These are phyloP conservation scores for Epinotia ramella DNA, from an alignment of 2,888 invertebrate genomes.

Conservation along the genomic window DNA sequence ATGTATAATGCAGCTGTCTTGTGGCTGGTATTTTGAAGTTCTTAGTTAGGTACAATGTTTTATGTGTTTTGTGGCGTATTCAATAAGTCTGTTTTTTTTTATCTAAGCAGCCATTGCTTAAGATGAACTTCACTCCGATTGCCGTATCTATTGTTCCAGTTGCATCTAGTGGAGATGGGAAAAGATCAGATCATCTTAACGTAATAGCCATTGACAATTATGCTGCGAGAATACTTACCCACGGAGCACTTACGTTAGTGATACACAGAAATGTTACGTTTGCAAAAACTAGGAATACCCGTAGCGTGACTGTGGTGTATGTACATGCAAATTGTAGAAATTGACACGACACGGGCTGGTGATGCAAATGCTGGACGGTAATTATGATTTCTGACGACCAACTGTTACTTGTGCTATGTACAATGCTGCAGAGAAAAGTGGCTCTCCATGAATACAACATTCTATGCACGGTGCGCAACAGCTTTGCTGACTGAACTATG, in stretches of 20 bases:
- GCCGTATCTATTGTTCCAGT: slow-evolving; percentile 9
- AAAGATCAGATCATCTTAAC: slow-evolving; percentile 51
- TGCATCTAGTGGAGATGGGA: slow-evolving; percentile 37
- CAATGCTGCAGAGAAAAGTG: not conserved
- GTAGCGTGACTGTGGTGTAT: slow-evolving; percentile 51
- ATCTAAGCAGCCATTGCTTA: not conserved
- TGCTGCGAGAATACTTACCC: slow-evolving; percentile 48
- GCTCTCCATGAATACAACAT: too few relatives aligned
- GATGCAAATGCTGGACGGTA: not conserved
- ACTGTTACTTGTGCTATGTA: not conserved
- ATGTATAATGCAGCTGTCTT: too few relatives aligned
- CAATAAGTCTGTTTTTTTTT: not conserved
- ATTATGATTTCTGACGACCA: slow-evolving; percentile 1
- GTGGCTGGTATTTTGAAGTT: too few relatives aligned
- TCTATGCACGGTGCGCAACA: too few relatives aligned
- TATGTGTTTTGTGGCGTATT: not conserved
- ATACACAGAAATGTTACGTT: slow-evolving; percentile 54
- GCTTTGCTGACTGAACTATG: too few relatives aligned
- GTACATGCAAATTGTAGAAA: slow-evolving; percentile 38
- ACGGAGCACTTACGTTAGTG: slow-evolving; percentile 51
- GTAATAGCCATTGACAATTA: slow-evolving; percentile 51
- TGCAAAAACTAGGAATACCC: slow-evolving; percentile 54
- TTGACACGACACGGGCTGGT: slow-evolving; percentile 9
- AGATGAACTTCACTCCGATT: not conserved
- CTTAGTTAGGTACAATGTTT: too few relatives aligned